A percentile compares a stretch with the other conserved stretches of the same genome.
Conservation (phyloP, 2,888 invertebrate species). For the Drepanosiphum platanoidis region DNA sequence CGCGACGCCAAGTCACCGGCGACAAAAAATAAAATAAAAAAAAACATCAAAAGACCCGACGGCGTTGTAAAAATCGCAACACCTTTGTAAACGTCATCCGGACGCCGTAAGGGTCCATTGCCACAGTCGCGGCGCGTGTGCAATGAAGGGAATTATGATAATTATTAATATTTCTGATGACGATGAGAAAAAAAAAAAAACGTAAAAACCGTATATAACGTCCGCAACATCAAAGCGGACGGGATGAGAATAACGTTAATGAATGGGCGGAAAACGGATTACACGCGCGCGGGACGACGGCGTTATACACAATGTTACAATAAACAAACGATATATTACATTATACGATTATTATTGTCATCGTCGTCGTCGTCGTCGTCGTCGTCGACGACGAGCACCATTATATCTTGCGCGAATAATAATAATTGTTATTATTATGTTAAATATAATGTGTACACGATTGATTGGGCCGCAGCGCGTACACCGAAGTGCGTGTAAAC, state of each 20-base stretch:
- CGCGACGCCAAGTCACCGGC: constrained; percentile 13
- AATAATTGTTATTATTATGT: neutral
- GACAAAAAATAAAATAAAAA: neutral
- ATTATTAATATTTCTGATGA: constrained; percentile 25
- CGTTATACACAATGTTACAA: neutral
- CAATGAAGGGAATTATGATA: constrained; percentile 34
- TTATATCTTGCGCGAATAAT: too few relatives aligned
- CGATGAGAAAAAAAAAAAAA: neutral
- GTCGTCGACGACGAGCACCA: too few relatives aligned
- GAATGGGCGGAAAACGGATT: constrained; percentile 15
- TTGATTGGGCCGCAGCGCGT: neutral
- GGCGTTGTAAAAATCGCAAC: constrained; percentile 52
- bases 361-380: neutral
- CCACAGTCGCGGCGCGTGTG: constrained; percentile 20
- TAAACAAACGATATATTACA: neutral
- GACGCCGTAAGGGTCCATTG: constrained; percentile 47
- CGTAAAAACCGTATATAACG: neutral
- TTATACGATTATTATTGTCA: neutral
- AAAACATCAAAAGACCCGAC: constrained; percentile 50
- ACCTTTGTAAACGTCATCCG: constrained; percentile 38
- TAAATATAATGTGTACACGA: neutral
- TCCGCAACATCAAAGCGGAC: constrained; percentile 41
- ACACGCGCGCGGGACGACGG: neutral
- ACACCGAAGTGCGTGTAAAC: neutral
- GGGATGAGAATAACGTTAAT: too few relatives aligned